These are phyloP conservation scores for Poecilia picta DNA, from an alignment of 2,797 vertebrate genomes.

Conservation along the genomic window DNA sequence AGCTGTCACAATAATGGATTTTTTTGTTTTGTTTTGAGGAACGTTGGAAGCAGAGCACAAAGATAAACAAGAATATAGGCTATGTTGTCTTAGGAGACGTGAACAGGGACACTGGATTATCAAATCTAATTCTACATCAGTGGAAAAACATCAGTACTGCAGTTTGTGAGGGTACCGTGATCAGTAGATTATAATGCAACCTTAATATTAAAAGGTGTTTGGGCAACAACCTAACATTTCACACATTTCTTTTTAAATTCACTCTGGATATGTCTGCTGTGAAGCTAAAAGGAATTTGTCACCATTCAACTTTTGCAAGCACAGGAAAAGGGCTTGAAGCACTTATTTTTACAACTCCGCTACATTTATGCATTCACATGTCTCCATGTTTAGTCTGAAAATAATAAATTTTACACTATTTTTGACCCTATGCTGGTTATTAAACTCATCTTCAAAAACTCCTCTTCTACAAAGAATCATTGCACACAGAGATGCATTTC, in stretches of 20 bases:
- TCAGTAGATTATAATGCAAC: conserved; percentile 38
- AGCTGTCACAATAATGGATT: conserved; percentile 78
- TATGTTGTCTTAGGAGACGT: conserved; percentile 62
- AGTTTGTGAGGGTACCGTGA: conserved; percentile 37
- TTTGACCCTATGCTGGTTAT: conserved; percentile 6
- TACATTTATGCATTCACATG: conserved; percentile 40
- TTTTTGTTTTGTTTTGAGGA: conserved; percentile 66
- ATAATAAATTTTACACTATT: conserved; percentile 26
- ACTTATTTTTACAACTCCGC: conserved; percentile 41
- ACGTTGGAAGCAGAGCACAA: conserved; percentile 55
- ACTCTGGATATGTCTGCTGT: conserved; percentile 29
- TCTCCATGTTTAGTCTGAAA: conserved; percentile 41
- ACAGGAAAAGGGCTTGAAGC: conserved; percentile 19
- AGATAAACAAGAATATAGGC: conserved; percentile 70
- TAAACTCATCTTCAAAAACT: background rate
- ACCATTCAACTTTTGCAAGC: conserved; percentile 30
- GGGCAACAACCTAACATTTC: conserved; percentile 19
- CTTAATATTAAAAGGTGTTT: conserved; percentile 28
- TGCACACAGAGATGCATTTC: background rate
- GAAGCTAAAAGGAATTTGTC: conserved; percentile 54
- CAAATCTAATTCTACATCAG: conserved; percentile 60
- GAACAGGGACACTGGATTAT: conserved; percentile 59
- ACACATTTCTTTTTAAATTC: conserved; percentile 35
- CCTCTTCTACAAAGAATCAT: background rate
- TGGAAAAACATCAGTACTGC: conserved; percentile 31